Evolutionary conservation across 2,797 vertebrate species (phyloP).

Genomic region (Peromyscus eremicus): DNA sequence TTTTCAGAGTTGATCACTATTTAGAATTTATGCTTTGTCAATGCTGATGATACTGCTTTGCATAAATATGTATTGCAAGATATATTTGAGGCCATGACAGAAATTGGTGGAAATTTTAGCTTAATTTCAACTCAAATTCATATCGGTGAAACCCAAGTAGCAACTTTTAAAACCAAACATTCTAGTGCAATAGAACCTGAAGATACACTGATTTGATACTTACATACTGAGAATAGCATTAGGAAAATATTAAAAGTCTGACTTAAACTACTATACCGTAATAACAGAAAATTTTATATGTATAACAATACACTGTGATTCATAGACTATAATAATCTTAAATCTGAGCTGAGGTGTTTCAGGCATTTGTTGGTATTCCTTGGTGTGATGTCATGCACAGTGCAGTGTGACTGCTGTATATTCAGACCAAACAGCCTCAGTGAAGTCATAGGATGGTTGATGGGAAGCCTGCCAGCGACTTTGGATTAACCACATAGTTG

Average conservation of each 20-base stretch:
- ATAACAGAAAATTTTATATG: neutral
- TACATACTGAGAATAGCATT: neutral
- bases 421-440: neutral
- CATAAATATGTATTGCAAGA: neutral
- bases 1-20: neutral
- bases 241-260: neutral
- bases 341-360: neutral
- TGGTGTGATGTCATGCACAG: neutral
- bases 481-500: neutral
- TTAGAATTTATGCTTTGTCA: neutral
- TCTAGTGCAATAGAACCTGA: neutral
- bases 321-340: neutral
- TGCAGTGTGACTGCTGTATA: neutral
- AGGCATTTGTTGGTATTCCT: neutral
- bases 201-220: neutral
- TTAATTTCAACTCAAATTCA: neutral
- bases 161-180: neutral
- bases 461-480: neutral
- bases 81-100: neutral
- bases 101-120: neutral
- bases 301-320: neutral
- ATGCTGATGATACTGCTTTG: neutral
- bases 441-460: neutral
- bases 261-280: neutral
- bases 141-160: neutral